These are phyloP conservation scores for Anodontia alba DNA, from an alignment of 2,888 invertebrate species.

Conservation along the genomic window DNA sequence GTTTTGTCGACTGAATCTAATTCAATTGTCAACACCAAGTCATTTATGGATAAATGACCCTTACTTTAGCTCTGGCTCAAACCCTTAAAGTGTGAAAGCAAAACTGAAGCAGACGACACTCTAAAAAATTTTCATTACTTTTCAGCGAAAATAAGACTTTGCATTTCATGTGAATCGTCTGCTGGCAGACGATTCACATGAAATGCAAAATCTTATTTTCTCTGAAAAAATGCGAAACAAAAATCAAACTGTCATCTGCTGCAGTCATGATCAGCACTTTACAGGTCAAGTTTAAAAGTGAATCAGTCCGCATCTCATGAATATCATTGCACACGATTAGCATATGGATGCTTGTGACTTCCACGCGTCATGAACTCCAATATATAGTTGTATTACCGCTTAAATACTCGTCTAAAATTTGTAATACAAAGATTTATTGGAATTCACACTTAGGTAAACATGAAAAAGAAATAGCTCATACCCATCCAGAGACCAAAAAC, in stretches of 20 bases:
- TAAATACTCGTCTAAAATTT: not conserved
- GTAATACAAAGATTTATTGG: conserved; percentile 5
- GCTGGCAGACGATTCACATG: too few species aligned
- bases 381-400: conserved; percentile 2
- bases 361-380: conserved; percentile 15
- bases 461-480: not conserved
- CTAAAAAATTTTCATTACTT: too few species aligned
- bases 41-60: conserved; percentile 13
- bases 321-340: conserved; percentile 9
- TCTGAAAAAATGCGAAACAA: too few species aligned
- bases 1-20: not conserved
- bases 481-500: too few species aligned
- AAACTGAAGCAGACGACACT: too few species aligned
- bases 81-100: not conserved
- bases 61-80: not conserved
- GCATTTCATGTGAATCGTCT: too few species aligned
- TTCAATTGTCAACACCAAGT: conserved; percentile 9
- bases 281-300: too few species aligned
- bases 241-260: too few species aligned
- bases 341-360: conserved; percentile 8
- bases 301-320: conserved; percentile 1
- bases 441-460: conserved; percentile 19
- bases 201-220: too few species aligned
- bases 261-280: too few species aligned
- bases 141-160: too few species aligned